Base-by-base conservation (phyloP, 2,797 vertebrate species). In the Chiroxiphia lanceolata region DNA sequence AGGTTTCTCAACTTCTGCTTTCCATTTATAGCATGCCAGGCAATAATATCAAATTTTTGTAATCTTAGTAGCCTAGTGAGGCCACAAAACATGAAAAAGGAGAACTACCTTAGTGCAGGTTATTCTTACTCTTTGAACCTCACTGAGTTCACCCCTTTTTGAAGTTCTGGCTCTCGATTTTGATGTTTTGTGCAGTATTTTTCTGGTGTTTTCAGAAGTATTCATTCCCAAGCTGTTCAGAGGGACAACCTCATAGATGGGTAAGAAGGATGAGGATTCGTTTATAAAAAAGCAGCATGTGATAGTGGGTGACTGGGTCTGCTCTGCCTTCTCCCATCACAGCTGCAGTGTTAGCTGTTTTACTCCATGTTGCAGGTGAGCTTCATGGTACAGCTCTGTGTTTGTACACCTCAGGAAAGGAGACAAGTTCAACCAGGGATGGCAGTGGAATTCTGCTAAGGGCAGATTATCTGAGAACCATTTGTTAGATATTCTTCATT, bases 1-100 rank as follows among this genome's bases (percentile, higher is more conserved):
- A 90, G 81, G 38, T 80, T 88, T 83, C 54, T 83, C 68, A 90
- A 87, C 85, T 90, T 96, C 90, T 90, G 67, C 86, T 94, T 94
- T 93, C 56, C 22, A 23, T 80, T 95, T 93, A 63, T 74, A 84
- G 26, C 18, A 63, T 13, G 1, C 33, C 40, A 68, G 33, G 26
- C 63, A 74, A 82, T 60, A 83, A 60, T 61, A 72, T 2, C 4
- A 84, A 13, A 3, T 56, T 59, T 90, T 90, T 64, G 18, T 78
- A 25, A n/a, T 75, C 42, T 71, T 45, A 16, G 20, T 69, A 59
- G 19, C 0, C 2, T 64, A 70, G 64, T 33, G 18, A 93, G 56
- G 33, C 59, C 26, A 19, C 36, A 17, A 60, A 86, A 71, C 42
- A 57, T 19, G 29, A 72, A 83, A 83, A 86, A 90, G 29, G 45